Evolutionary conservation across 2,113 vertebrate species (phyloP).

Genomic region (Dromas ardeola): DNA sequence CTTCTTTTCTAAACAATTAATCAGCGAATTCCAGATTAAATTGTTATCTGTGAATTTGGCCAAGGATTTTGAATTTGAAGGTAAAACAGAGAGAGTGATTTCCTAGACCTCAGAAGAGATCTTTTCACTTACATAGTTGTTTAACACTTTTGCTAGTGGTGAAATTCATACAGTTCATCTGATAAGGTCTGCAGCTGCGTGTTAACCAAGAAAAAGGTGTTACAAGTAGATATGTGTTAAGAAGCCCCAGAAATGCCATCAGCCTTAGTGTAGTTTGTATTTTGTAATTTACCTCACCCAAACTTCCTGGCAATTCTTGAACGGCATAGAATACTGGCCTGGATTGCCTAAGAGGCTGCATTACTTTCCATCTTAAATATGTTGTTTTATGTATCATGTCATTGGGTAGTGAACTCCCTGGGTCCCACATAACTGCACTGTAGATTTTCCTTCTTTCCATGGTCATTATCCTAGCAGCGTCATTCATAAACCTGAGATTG

Average conservation of each 20-base stretch:
- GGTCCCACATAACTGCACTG: neutral
- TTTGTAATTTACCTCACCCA: neutral
- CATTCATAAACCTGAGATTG: neutral
- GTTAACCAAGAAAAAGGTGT: neutral
- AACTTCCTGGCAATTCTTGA: neutral
- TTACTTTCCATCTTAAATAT: neutral
- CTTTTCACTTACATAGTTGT: neutral
- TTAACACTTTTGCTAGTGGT: neutral
- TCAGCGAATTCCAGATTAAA: neutral
- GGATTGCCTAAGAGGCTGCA: accelerated
- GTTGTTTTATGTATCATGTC: neutral
- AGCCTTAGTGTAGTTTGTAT: neutral
- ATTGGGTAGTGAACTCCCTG: neutral
- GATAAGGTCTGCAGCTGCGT: neutral
- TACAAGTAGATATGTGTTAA: neutral
- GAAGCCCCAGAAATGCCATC: neutral
- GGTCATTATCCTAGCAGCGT: neutral
- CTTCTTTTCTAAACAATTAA: neutral
- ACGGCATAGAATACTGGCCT: neutral
- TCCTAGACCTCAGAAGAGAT: neutral
- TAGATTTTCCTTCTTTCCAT: neutral
- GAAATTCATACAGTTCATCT: neutral
- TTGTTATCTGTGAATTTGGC: neutral
- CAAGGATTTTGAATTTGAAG: neutral
- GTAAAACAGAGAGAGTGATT: neutral